Conservation (phyloP, 2,888 invertebrate genomes). For the Apodemia duryi region DNA sequence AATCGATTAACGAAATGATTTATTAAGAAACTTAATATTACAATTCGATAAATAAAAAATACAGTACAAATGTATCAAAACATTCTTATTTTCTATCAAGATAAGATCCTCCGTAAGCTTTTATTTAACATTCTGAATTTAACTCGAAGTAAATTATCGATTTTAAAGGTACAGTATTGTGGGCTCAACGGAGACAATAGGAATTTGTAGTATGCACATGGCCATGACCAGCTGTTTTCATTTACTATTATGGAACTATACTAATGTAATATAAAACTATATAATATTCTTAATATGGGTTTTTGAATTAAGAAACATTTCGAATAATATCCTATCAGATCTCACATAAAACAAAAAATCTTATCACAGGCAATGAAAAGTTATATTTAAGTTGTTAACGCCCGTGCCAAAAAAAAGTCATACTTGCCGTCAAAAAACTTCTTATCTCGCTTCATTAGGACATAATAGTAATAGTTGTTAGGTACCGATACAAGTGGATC, state of each 20-base stretch:
- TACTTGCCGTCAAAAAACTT: too few relatives aligned
- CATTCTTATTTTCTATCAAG: constrained; percentile 45
- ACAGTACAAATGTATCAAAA: constrained; percentile 41
- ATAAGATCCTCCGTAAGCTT: neutral
- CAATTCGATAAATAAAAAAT: constrained; percentile 57
- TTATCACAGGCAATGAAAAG: neutral
- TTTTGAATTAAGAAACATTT: neutral
- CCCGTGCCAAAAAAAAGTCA: too few relatives aligned
- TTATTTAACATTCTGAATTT: neutral
- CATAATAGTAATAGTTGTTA: too few relatives aligned
- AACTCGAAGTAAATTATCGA: too few relatives aligned
- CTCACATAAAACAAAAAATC: neutral
- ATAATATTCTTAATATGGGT: too few relatives aligned
- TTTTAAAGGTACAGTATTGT: too few relatives aligned
- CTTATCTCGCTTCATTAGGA: too few relatives aligned
- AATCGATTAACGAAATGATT: constrained; percentile 68
- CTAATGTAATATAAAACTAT: too few relatives aligned
- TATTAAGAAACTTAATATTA: constrained; percentile 67
- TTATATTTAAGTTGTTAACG: too few relatives aligned
- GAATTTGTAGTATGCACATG: too few relatives aligned
- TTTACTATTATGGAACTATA: neutral
- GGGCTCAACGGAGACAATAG: too few relatives aligned
- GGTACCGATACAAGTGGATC: too few relatives aligned
- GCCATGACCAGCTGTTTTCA: neutral
- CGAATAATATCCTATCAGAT: neutral